Evolutionary conservation across 2,113 vertebrate genomes (phyloP), one percentile per base, ranked within the genome.

Genomic region (Columba livia): DNA sequence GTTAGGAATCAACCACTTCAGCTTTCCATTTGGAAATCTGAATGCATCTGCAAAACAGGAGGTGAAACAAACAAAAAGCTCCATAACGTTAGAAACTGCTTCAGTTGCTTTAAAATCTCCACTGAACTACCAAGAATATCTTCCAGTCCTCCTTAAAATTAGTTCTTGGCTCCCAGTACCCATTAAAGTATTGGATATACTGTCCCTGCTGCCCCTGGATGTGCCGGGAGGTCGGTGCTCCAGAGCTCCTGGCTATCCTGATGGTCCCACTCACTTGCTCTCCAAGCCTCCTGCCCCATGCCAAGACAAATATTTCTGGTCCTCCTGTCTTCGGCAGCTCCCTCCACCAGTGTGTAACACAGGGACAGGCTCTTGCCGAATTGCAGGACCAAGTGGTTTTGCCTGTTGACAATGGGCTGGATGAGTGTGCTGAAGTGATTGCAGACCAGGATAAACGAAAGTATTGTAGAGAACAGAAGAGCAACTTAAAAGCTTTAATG

Each of bases 231-330:
- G 94, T 88, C 58, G 0, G 36, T 75, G 90, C 85, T 95, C 88
- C 85, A 91, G 83, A 53, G 72, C 86, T 94, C 69, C 85, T 84
- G 85, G 65, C 90, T 95, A 96, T 96, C 95, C 94, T 94, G 92
- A 87, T 94, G 84, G 93, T 92, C 90, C 93, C 88, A 83, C 85
- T 81, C 69, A 47, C 73, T 90, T 95, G 90, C 90, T 78, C 44
- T 88, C 92, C 88, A 94, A 95, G 72, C 31, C 38, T 87, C 62
- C 85, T 89, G 70, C 51, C 61, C 74, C 2, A 12, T 83, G 93
- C 95, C 95, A 97, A 93, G 53, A 95, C 93, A 94, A 96, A 96
- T 85, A 88, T 84, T 96, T 86, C 91, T n/a, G 23, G 66, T 36
- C 53, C 36, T 62, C 70, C 26, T 83, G 44, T 85, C 85, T 77